Evolutionary conservation across 2,888 invertebrate genomes (phyloP).

Genomic region (Idaea biselata): DNA sequence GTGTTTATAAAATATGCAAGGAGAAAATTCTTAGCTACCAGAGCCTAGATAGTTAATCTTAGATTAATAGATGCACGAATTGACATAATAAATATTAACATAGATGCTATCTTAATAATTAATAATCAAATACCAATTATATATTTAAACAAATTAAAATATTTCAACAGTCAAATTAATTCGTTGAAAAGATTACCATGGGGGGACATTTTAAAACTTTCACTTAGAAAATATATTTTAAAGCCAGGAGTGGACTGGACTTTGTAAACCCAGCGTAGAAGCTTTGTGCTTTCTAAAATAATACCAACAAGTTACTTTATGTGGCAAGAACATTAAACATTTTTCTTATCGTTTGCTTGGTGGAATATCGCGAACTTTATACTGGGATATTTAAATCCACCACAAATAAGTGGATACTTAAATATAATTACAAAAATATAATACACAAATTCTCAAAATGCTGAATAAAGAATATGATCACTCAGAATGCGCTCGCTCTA

Average conservation of each 20-base stretch:
- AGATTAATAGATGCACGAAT: conserved; percentile 22
- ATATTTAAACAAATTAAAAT: not conserved
- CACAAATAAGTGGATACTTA: not conserved
- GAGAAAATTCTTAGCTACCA: conserved; percentile 8
- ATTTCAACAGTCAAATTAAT: not conserved
- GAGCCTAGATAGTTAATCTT: conserved; percentile 13
- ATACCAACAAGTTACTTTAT: conserved; percentile 3
- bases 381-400: not conserved
- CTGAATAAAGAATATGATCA: conserved; percentile 33
- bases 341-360: not conserved
- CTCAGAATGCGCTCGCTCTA: conserved; percentile 71
- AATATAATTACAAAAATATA: conserved; percentile 31
- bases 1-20: not conserved
- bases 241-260: not conserved
- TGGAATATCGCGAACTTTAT: not conserved
- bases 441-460: conserved; percentile 22
- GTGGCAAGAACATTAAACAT: conserved; percentile 16
- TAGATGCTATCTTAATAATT: conserved; percentile 18
- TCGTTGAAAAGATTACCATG: not conserved
- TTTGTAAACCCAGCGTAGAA: not conserved
- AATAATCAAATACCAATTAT: not conserved
- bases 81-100: conserved; percentile 29
- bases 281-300: conserved; percentile 1
- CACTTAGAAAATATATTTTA: not conserved
- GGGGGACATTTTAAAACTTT: not conserved